phyloP scores from a whole-genome alignment of 2,113 vertebrate genomes.

The Embiotoca jacksoni region DNA sequence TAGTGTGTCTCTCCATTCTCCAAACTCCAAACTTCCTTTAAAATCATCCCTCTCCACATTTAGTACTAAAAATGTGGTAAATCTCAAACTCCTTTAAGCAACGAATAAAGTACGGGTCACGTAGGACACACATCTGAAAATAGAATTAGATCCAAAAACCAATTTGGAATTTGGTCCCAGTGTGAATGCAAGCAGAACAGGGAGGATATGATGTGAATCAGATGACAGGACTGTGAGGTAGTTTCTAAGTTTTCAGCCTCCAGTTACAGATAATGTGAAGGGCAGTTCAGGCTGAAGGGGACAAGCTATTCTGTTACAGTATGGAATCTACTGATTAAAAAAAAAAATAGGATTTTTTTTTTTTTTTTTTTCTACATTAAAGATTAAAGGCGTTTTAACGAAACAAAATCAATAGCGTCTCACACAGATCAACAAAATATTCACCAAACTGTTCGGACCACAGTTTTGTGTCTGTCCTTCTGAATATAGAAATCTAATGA shows the following conservation, averaged over 20 bases:
- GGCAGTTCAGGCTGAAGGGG: not conserved
- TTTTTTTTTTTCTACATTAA: too few species aligned
- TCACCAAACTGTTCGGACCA: not conserved
- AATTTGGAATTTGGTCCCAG: not conserved
- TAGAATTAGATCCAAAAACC: not conserved
- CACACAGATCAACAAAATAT: not conserved
- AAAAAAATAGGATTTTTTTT: not conserved
- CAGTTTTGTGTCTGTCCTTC: not conserved
- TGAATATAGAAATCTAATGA: not conserved
- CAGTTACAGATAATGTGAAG: not conserved
- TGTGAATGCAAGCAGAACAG: not conserved
- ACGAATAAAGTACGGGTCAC: not conserved
- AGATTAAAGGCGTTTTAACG: not conserved
- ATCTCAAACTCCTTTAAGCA: too few species aligned
- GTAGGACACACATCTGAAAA: not conserved
- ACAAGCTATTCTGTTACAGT: not conserved
- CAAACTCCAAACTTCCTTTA: not conserved
- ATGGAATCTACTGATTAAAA: not conserved
- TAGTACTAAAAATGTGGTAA: not conserved
- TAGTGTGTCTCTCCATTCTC: slow-evolving; percentile 1
- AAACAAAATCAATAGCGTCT: not conserved
- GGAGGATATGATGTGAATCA: not conserved
- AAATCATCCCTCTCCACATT: not conserved
- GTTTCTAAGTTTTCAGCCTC: not conserved
- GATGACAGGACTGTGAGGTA: not conserved